These are phyloP conservation scores for Pyrrhia umbra DNA, from an alignment of 2,888 invertebrate species.

Conservation along the genomic window DNA sequence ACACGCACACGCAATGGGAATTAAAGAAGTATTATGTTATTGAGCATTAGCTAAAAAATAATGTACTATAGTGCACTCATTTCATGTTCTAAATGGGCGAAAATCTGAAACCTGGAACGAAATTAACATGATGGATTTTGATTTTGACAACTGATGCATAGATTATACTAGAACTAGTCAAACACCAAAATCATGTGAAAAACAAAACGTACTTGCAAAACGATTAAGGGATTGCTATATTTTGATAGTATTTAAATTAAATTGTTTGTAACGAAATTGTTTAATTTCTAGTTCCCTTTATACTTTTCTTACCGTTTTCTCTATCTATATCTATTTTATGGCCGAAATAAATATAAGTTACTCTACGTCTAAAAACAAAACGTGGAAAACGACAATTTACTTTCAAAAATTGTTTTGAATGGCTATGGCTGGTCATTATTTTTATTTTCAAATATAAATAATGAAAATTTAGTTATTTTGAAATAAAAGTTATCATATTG, in stretches of 20 bases:
- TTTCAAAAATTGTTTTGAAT: conserved; percentile 68
- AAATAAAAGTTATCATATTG: conserved; percentile 16
- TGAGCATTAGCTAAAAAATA: background rate
- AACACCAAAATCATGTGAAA: background rate
- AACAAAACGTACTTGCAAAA: background rate
- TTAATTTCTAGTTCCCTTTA: no score
- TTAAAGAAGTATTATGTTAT: no score
- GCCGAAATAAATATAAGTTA: background rate
- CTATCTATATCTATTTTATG: background rate
- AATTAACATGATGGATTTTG: background rate
- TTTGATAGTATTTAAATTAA: no score
- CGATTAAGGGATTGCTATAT: no score
- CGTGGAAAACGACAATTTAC: conserved; percentile 67
- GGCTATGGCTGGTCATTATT: conserved; percentile 18
- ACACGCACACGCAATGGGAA: background rate
- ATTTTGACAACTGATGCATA: background rate
- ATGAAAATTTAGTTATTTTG: conserved; percentile 39
- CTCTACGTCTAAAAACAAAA: conserved; percentile 55
- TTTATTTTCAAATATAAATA: conserved; percentile 42
- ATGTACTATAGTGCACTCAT: background rate
- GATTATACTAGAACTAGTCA: background rate
- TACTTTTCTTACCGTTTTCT: no score
- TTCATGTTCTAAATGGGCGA: no score
- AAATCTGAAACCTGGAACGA: background rate
- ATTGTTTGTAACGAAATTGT: background rate